Conservation (phyloP, 2,888 invertebrate genomes). For the Xestobium rufovillosum region DNA sequence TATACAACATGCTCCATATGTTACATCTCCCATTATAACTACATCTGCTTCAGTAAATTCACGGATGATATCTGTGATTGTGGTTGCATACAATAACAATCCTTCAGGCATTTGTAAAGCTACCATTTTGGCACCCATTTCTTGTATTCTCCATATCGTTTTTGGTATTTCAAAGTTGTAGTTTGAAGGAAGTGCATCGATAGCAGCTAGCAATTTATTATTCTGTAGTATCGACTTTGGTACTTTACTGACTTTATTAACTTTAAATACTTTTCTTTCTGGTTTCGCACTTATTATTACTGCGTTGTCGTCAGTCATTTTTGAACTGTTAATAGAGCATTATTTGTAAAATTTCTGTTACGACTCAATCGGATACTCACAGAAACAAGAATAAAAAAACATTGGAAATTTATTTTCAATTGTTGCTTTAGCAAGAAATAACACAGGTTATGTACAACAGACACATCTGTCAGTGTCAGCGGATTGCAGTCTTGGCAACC, state of each 20-base stretch:
- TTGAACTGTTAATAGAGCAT: neutral
- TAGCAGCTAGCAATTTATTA: slow-evolving; percentile 62
- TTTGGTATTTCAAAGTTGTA: slow-evolving; percentile 98
- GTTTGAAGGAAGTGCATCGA: slow-evolving; percentile 75
- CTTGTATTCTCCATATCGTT: slow-evolving; percentile 91
- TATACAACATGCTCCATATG: slow-evolving; percentile 98
- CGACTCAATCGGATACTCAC: no score
- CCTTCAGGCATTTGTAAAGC: slow-evolving; percentile 98
- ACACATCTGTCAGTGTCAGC: no score
- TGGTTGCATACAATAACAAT: slow-evolving; percentile 83
- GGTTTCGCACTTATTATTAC: slow-evolving; percentile 74
- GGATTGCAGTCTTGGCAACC: no score
- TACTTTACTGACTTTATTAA: slow-evolving; percentile 69
- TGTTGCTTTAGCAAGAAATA: no score
- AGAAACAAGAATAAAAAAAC: no score
- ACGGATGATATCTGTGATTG: slow-evolving; percentile 84
- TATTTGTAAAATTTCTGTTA: no score
- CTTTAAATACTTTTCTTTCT: slow-evolving; percentile 71
- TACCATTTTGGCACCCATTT: slow-evolving; percentile 76
- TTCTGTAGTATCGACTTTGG: slow-evolving; percentile 73
- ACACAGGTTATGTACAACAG: no score
- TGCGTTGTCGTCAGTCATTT: slow-evolving; percentile 40
- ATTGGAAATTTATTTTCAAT: no score
- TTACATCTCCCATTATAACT: slow-evolving; percentile 97
- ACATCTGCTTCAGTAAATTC: slow-evolving; percentile 82